These are phyloP conservation scores for Phaenicophaeus curvirostris DNA, from an alignment of 2,797 vertebrate species.

Conservation along the genomic window DNA sequence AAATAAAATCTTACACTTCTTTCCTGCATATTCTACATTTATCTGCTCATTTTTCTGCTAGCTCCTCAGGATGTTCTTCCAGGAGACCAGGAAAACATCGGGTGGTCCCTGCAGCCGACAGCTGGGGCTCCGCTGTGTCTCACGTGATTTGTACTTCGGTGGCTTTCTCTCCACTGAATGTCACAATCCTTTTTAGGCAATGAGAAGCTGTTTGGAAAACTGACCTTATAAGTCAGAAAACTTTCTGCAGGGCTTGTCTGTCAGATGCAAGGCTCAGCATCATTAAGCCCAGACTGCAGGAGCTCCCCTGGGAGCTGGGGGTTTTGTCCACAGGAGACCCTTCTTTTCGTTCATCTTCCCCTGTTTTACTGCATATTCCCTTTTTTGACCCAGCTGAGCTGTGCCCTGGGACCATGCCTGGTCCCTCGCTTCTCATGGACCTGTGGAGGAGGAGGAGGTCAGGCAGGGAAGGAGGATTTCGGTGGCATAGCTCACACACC, in stretches of 20 bases:
- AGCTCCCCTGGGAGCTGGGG: neutral
- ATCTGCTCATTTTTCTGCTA: accelerated
- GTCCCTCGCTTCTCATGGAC: neutral
- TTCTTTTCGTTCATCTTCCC: neutral
- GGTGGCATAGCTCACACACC: neutral
- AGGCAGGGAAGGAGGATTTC: neutral
- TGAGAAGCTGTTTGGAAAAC: neutral
- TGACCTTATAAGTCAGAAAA: neutral
- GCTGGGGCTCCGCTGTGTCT: neutral
- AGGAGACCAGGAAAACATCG: neutral
- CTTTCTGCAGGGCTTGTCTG: neutral
- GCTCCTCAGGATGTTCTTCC: neutral
- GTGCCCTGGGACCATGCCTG: neutral
- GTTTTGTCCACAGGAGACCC: neutral
- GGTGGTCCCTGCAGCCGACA: neutral
- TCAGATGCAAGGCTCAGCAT: neutral
- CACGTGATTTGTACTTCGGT: accelerated
- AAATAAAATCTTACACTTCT: neutral
- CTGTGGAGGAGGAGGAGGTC: neutral
- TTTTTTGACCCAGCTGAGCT: neutral
- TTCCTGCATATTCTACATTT: neutral
- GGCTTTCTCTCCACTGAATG: neutral
- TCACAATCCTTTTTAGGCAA: neutral
- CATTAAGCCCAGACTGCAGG: accelerated
- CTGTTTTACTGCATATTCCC: neutral